Base-by-base conservation (phyloP, 2,888 invertebrate species). In the Gastrophysa polygoni region DNA sequence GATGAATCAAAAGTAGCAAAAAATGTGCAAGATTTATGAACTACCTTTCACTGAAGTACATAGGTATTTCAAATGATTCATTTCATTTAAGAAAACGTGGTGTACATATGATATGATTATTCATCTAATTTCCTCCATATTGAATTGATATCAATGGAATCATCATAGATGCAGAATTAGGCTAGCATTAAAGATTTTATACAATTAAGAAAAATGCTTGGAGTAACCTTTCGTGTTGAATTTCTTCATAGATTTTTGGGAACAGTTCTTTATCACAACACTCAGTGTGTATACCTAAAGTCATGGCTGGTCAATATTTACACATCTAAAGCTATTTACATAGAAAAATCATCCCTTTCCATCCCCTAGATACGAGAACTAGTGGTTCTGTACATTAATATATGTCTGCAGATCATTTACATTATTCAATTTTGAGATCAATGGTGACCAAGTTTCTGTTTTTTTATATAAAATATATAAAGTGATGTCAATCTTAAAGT, bases 351-450 rank as follows among this genome's bases (percentile, higher is more conserved):
- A 63, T 68, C 68, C 57, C 65, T 60, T 69, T 63, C 68, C 69
- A 67, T 63, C 69, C 70, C 65, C 66, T n/a, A 73, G 68, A 71
- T 73, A 71, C 66, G 66, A 69, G 68, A 73, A 71, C 68, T 71
- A 68, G 57, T 62, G 63, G 61, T 70, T 71, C 68, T 71, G 69
- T 73, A 70, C 71, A 73, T 66, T 38, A 64, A 65, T 71, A 69
- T 69, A 62, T n/a, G n/a, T n/a, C n/a, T 67, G 71, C 68, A 74
- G 70, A 73, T 71, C 75, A 76, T 73, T 75, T 72, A 72, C 68
- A 74, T 65, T 71, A 61, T 71, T 70, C 64, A 79, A 78, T 78
- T 79, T 78, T 78, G 78, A 79, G 79, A 79, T 79, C 79, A 78
- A 73, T 75, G 73, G 75, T 73, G 75, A 77, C 75, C 75, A 75